Evolutionary conservation across 2,113 vertebrate genomes (phyloP), one percentile per base, ranked within the genome.

Genomic region (Triplophysa rosa): DNA sequence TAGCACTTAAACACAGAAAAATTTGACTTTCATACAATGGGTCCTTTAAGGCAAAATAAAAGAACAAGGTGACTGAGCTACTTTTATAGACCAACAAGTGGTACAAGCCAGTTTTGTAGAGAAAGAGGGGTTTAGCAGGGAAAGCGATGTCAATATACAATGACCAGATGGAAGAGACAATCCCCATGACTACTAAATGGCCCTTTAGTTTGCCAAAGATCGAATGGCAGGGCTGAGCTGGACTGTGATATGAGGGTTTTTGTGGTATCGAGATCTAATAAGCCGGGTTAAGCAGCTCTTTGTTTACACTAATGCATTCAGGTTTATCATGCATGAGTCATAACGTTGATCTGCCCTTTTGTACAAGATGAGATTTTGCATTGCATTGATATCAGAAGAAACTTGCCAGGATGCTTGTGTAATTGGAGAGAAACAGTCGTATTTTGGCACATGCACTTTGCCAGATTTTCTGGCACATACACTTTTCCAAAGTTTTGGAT

Each of bases 91-190:
- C 33, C 67, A 21, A 40, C 17, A 17, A 70, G 42, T 73, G 45
- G 37, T 69, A 69, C 61, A 23, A 47, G 69, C 75, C 69, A 62
- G 42, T 8, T 67, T 49, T 47, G 62, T 64, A 62, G 63, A 24
- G 37, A 19, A 24, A 40, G 47, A 21, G 47, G 40, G 40, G 26
- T 19, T 33, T 37, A 8, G 56, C 33, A 17, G n/a, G 24, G 47
- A 33, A 37, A 23, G 19, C 54, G 23, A 54, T 49, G 42, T 77
- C 77, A 56, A 78, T 69, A 2, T 68, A 78, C 40, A 68, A 61
- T 42, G 74, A 68, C 81, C 73, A 80, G 74, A 67, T 78, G 78
- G 63, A 21, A 62, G 24, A 70, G 58, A 61, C 66, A 63, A 80
- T 80, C 67, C 45, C 17, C n/a, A 42, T 24, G 62, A 72, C 54